phyloP scores from a whole-genome alignment of 23 tunicate species.

The Halocynthia roretzi region DNA sequence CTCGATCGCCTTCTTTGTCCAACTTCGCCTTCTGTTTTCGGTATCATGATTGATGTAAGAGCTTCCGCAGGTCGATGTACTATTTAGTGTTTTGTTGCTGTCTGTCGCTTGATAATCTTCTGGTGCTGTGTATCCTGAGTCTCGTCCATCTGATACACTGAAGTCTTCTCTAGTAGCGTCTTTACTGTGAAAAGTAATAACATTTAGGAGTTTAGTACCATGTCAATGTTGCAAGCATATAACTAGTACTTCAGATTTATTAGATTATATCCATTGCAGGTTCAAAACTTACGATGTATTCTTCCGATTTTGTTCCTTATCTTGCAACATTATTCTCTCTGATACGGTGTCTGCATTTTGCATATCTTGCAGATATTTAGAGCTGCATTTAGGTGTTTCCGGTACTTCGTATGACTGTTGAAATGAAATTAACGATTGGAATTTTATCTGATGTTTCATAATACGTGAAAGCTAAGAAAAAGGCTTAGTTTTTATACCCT shows the following conservation, averaged over 20 bases:
- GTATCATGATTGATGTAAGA: background rate
- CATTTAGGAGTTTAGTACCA: too few species aligned
- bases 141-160: slow-evolving; percentile 39
- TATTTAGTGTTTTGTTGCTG: slow-evolving; percentile 26
- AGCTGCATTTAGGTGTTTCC: slow-evolving; percentile 25
- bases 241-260: too few species aligned
- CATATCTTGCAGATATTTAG: slow-evolving; percentile 30
- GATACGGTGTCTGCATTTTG: background rate
- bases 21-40: too few species aligned
- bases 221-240: background rate
- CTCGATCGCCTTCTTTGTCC: too few species aligned
- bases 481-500: slow-evolving; percentile 10
- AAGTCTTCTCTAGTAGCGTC: background rate
- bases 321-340: background rate
- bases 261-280: slow-evolving; percentile 26
- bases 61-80: slow-evolving; percentile 5
- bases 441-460: background rate
- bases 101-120: slow-evolving; percentile 23
- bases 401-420: slow-evolving; percentile 27
- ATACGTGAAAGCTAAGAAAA: background rate
- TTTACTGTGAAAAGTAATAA: too few species aligned
- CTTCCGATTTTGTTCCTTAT: background rate
- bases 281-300: background rate
- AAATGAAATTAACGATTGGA: background rate
- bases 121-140: slow-evolving; percentile 40